Base-by-base conservation (phyloP, 2,888 invertebrate genomes). In the Lordiphosa fenestrarum region DNA sequence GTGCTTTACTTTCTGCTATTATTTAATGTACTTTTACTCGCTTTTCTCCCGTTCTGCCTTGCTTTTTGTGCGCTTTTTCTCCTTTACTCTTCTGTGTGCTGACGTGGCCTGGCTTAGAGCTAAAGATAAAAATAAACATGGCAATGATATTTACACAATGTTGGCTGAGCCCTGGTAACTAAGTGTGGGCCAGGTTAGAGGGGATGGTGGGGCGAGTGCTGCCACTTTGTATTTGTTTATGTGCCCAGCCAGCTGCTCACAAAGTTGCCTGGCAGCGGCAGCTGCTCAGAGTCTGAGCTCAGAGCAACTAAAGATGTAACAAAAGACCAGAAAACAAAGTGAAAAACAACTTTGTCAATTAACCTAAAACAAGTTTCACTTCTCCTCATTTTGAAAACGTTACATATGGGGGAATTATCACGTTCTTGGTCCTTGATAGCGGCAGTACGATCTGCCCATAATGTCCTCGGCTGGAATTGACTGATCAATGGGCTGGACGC, bases 391-490 rank as follows among this genome's bases (percentile, higher is more conserved):
- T 51, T 23, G 49, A 56, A 54, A 71, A 58, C 54, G 69, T 69
- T 82, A 70, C 68, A 66, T 61, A 69, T 82, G 59, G 69, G 82
- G 68, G 78, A 84, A 75, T 81, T 81, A 89, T 90, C 89, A 90
- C 86, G 89, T 88, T 86, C 88, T 88, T 88, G 90, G 89, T 87
- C 89, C 90, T 85, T 89, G 88, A 82, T 90, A 92, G 69, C 92
- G 91, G 84, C 91, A 91, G 86, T 91, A 91, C 73, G 91, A 91
- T 76, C 91, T 89, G 66, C 91, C 92, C 87, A 91, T 90, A 77
- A 92, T 91, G 84, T 92, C 92, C 82, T 91, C 91, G 64, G 90
- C 89, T 66, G 92, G 91, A 86, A 92, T 92, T 81, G 91, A 90
- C 73, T 91, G 91, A 85, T 92, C 92, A 73, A 91, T 88, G 23